Base-by-base conservation (phyloP, 2,888 invertebrate genomes). In the Prosapia bicincta region DNA sequence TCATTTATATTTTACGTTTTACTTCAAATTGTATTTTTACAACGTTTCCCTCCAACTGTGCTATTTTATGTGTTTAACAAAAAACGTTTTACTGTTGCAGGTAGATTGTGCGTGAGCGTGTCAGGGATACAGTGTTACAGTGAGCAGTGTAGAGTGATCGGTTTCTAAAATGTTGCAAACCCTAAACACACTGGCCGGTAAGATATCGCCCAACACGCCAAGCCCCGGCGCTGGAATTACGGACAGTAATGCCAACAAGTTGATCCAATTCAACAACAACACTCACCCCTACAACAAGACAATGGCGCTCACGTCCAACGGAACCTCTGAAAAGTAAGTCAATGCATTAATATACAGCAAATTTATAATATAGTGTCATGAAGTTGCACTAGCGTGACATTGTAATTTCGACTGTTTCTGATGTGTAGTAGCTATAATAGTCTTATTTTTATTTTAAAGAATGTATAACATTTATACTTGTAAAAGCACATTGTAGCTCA, bases 111-210 rank as follows among this genome's bases (percentile, higher is more conserved):
- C 20, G 20, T 20, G 54, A 20, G 54, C 20, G 54, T 20, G 54
- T 54, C 20, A 15, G 2, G 7, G 15, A 38, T 13, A 38, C 38
- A 38, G 72, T 72, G 72, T 66, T 30, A 2, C 24, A 68, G 67
- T n/a, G n/a, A n/a, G 73, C 7, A 73, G 73, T 74, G n/a, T 1
- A 3, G 26, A 38, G 67, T 71, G 71, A 76, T 78, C 74, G 69
- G 70, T 78, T 72, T 78, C 76, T 78, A 87, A 86, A 85, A 95
- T 95, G 95, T 89, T 95, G 86, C 92, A 93, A 86, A 93, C 94
- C 82, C 88, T 95, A 86, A 94, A 94, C 89, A 92, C 92, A 85
- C 89, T 95, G 87, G 95, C 95, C 87, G 93, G 93, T 85, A 95
- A 95, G 87, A 92, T 95, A 86, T 94, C 95, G 85, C 94, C 95